Conservation (phyloP, 2,888 invertebrate genomes). For the Spisula subtruncata region DNA sequence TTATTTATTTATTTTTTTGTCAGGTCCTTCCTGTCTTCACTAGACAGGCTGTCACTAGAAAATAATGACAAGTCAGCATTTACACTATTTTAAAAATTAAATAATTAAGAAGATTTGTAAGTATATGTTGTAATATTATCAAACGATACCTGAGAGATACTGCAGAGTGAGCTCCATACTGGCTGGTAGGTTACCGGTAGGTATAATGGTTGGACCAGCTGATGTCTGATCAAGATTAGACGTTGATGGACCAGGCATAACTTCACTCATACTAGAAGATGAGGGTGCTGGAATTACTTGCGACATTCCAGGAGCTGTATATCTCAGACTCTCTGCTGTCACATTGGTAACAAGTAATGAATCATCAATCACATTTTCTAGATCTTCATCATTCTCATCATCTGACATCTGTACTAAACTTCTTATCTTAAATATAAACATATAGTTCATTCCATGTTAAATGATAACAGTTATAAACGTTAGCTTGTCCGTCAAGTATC, state of each 20-base stretch:
- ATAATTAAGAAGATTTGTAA: no score
- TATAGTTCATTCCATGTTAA: no score
- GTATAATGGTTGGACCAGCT: slow-evolving; percentile 19
- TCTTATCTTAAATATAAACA: slow-evolving; percentile 43
- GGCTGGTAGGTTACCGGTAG: slow-evolving; percentile 34
- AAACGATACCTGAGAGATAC: slow-evolving; percentile 72
- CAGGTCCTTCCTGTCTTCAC: no score
- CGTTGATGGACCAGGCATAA: background rate
- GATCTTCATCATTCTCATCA: slow-evolving; percentile 55
- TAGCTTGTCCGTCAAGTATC: no score
- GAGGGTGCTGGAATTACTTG: slow-evolving; percentile 13
- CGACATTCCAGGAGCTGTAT: background rate
- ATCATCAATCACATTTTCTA: slow-evolving; percentile 62
- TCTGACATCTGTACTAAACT: slow-evolving; percentile 68
- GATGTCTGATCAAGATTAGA: background rate
- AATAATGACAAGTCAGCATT: no score
- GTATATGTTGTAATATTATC: background rate
- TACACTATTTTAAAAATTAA: no score
- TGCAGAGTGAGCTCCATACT: slow-evolving; percentile 75
- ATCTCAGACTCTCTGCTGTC: slow-evolving; percentile 39
- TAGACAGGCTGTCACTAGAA: no score
- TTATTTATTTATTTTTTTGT: no score
- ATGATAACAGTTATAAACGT: no score
- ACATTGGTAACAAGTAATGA: slow-evolving; percentile 56
- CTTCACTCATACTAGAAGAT: background rate